Evolutionary conservation across 2,888 invertebrate genomes (phyloP), one percentile per base, ranked within the genome.

Genomic region (Dryococelus australis): DNA sequence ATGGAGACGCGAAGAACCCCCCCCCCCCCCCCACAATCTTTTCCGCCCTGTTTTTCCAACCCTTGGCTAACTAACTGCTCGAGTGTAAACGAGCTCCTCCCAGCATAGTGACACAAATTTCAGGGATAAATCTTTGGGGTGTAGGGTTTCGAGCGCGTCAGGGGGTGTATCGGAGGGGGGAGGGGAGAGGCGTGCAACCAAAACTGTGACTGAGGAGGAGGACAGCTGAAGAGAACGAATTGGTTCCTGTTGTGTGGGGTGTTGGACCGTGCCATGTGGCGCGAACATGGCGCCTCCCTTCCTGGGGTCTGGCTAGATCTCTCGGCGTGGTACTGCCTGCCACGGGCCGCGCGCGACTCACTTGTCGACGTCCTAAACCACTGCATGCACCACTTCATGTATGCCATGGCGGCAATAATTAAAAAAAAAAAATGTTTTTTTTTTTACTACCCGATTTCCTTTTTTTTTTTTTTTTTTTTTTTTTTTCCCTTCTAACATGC

Each of bases 41-140:
- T n/a, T n/a, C n/a, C n/a, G n/a, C n/a, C n/a, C n/a, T 35, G 47
- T 20, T 65, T 20, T 65, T 65, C 24, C 28, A 83, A 83, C 83
- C 83, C 83, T 83, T 43, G 35, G 83, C 43, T 35, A 83, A 35
- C 83, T 83, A 83, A 86, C 83, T 81, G 53, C 26, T 86, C 86
- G 86, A 79, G 86, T 86, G 86, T 86, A 86, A 86, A 86, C 86
- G 35, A 86, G 83, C 83, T 83, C 83, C 83, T 83, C 83, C 79
- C 86, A 86, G 28, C 83, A 81, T 28, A 86, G 80, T 86, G 86
- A 86, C 86, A 86, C 83, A 80, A 81, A 86, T 86, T 86, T 84
- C 43, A 83, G 83, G 43, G 43, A 83, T 83, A 83, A 83, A 83
- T 83, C 83, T 83, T 43, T 43, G 83, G 83, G 83, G 83, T 43